phyloP scores from a whole-genome alignment of 2,113 vertebrate species.

The Microcebus ravelobensis region DNA sequence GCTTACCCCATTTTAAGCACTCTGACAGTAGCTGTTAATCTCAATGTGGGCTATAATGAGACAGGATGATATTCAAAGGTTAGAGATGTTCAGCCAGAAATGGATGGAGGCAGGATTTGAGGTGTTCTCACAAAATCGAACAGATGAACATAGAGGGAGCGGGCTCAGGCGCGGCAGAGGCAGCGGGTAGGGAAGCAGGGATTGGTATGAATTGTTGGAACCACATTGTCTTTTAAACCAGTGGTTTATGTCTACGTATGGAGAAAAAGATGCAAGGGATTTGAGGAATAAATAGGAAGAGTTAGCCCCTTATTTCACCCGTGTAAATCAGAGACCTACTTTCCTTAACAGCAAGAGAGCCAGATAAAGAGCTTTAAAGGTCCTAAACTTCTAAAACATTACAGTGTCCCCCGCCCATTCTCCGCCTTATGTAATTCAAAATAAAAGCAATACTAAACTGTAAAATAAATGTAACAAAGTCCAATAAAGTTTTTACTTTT shows the following conservation, averaged over 20 bases:
- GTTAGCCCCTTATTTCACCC: not conserved
- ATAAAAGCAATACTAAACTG: slow-evolving; percentile 50
- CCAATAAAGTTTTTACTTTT: slow-evolving; percentile 64
- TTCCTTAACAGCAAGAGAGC: not conserved
- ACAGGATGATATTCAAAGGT: not conserved
- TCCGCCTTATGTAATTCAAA: slow-evolving; percentile 11
- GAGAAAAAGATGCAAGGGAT: not conserved
- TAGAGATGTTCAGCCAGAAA: not conserved
- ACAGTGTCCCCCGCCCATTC: not conserved
- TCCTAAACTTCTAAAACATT: not conserved
- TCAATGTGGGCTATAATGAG: not conserved
- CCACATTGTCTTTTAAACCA: not conserved
- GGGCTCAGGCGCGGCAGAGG: not conserved
- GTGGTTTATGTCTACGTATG: not conserved
- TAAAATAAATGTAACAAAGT: slow-evolving; percentile 54
- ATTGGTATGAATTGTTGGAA: not conserved
- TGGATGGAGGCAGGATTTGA: not conserved
- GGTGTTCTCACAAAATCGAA: not conserved
- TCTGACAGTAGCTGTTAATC: not conserved
- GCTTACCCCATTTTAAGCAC: not conserved
- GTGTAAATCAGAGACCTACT: not conserved
- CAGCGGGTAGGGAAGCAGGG: not conserved
- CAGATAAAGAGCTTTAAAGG: not conserved
- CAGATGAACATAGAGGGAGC: not conserved
- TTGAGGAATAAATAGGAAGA: not conserved